Conservation (phyloP, 2,888 invertebrate genomes). For the Heliconius ethilla region DNA sequence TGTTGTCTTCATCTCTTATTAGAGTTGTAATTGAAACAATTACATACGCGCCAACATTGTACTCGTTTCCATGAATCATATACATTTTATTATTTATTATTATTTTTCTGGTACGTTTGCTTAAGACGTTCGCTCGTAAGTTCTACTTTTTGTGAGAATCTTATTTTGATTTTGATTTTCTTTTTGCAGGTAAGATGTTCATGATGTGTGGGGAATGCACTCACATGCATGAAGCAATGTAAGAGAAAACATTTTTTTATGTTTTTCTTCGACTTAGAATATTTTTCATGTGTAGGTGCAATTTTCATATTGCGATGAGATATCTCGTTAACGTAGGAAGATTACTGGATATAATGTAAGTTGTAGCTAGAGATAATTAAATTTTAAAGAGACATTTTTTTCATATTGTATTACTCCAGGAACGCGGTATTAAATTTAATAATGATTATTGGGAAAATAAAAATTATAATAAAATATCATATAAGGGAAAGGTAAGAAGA, state of each 20-base stretch:
- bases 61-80: constrained; percentile 8
- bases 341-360: no score
- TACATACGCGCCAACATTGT: constrained; percentile 6
- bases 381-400: no score
- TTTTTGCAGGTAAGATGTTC: constrained; percentile 15
- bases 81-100: neutral
- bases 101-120: neutral
- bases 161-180: neutral
- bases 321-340: no score
- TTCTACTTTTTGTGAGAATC: neutral
- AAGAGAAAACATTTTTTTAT: neutral
- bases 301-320: no score
- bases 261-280: neutral
- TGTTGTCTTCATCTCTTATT: constrained; percentile 20
- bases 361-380: no score
- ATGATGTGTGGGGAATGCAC: neutral
- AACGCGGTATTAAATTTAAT: no score
- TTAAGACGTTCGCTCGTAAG: neutral
- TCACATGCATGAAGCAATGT: neutral
- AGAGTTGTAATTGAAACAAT: constrained; percentile 26
- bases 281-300: neutral
- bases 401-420: no score
- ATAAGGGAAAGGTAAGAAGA: neutral
- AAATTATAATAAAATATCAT: neutral
- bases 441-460: no score